These are phyloP conservation scores for Diuraphis noxia DNA, from an alignment of 1,140 invertebrate genomes.

Conservation along the genomic window DNA sequence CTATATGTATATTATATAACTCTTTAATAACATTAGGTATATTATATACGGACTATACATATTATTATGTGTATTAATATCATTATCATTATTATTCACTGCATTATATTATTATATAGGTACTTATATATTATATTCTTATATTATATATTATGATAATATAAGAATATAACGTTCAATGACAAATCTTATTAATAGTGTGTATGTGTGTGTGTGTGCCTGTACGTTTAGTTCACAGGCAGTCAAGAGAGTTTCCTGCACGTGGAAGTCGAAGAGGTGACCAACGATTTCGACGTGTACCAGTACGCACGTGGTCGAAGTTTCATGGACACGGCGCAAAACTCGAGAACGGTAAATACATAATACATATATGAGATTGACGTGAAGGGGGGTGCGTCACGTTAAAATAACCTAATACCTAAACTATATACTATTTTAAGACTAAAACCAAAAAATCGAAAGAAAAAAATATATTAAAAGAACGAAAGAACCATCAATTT, in stretches of 20 bases:
- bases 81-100: no score
- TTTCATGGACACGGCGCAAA: conserved; percentile 46
- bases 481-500: not conserved
- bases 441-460: conserved; percentile 5
- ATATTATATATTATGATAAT: not conserved
- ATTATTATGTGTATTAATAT: not conserved
- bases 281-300: conserved; percentile 55
- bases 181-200: not conserved
- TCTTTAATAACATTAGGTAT: not conserved
- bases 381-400: not conserved
- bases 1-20: not conserved
- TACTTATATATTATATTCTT: not conserved
- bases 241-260: conserved; percentile 79
- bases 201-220: not conserved
- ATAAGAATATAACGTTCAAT: not conserved
- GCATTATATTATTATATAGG: not conserved
- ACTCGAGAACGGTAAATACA: conserved; percentile 52
- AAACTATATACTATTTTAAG: not conserved
- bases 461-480: not conserved
- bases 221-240: conserved; percentile 68
- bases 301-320: conserved; percentile 39
- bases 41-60: no score
- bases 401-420: not conserved
- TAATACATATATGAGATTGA: not conserved
- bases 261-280: conserved; percentile 67